Conservation (phyloP, 1,140 invertebrate species). For the Brachionus sp. region DNA sequence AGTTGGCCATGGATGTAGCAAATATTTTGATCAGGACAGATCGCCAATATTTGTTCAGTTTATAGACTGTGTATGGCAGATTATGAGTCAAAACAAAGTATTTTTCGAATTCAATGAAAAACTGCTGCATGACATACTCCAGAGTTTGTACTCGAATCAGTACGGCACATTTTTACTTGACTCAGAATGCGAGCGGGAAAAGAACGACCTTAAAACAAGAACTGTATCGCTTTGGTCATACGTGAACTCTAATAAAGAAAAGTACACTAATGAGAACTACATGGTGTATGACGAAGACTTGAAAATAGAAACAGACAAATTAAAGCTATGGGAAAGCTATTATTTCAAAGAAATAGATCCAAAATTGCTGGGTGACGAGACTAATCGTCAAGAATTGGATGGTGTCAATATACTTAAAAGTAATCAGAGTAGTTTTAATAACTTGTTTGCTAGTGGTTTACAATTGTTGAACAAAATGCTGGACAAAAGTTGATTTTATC, state of each 20-base stretch:
- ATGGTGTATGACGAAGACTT: conserved; percentile 63
- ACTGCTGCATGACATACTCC: conserved; percentile 87
- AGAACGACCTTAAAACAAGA: conserved; percentile 72
- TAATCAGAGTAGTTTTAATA: conserved; percentile 12
- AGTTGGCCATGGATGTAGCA: conserved; percentile 37
- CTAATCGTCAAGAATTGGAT: background rate
- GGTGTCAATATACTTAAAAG: background rate
- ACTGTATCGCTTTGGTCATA: conserved; percentile 95
- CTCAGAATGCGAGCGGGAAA: conserved; percentile 62
- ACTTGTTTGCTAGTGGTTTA: conserved; percentile 19
- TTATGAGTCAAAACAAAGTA: conserved; percentile 67
- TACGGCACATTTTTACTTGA: conserved; percentile 98
- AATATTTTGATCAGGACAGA: conserved; percentile 51
- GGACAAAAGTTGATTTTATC: conserved; percentile 18
- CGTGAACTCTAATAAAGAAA: conserved; percentile 76
- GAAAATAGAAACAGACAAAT: background rate
- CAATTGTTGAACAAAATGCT: conserved; percentile 14
- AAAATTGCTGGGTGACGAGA: background rate
- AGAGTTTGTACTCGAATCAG: conserved; percentile 92
- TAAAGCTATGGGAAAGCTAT: conserved; percentile 9
- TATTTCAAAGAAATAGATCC: background rate
- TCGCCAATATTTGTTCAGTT: conserved; percentile 98
- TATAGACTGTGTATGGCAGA: conserved; percentile 91
- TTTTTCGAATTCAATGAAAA: conserved; percentile 94
- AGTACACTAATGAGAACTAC: conserved; percentile 89